These are phyloP conservation scores for Drosophila truncata DNA, from an alignment of 1,140 invertebrate genomes.

Conservation along the genomic window DNA sequence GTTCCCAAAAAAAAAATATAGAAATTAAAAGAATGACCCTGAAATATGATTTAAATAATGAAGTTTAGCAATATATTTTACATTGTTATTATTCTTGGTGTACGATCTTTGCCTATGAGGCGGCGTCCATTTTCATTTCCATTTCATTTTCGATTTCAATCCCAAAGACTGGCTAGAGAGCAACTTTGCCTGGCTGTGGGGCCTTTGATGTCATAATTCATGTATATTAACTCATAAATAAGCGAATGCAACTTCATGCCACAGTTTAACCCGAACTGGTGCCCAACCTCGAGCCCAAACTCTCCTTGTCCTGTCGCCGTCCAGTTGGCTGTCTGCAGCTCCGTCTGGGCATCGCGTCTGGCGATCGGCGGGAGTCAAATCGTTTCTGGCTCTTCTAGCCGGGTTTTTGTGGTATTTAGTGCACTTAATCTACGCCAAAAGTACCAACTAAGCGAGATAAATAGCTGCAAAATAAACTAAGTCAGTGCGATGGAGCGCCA, in stretches of 20 bases:
- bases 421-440: conserved; percentile 85
- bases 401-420: conserved; percentile 70
- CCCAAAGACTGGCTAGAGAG: conserved; percentile 22
- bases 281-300: conserved; percentile 10
- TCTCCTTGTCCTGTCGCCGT: conserved; percentile 48
- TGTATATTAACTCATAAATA: conserved; percentile 85
- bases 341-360: conserved; percentile 50
- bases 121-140: conserved; percentile 72
- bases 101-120: conserved; percentile 25
- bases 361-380: conserved; percentile 66
- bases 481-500: conserved; percentile 71
- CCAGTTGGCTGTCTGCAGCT: conserved; percentile 49
- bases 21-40: neutral
- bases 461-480: conserved; percentile 84
- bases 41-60: neutral
- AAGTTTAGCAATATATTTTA: neutral
- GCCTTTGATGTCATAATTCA: conserved; percentile 85
- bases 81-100: conserved; percentile 8
- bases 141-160: conserved; percentile 76
- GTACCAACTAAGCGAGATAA: conserved; percentile 82
- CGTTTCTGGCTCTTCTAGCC: conserved; percentile 63
- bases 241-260: conserved; percentile 76
- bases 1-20: too few relatives aligned
- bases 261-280: conserved; percentile 32
- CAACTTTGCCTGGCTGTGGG: conserved; percentile 57